phyloP scores from a whole-genome alignment of 1,140 invertebrate genomes.

The Polyergus mexicanus region DNA sequence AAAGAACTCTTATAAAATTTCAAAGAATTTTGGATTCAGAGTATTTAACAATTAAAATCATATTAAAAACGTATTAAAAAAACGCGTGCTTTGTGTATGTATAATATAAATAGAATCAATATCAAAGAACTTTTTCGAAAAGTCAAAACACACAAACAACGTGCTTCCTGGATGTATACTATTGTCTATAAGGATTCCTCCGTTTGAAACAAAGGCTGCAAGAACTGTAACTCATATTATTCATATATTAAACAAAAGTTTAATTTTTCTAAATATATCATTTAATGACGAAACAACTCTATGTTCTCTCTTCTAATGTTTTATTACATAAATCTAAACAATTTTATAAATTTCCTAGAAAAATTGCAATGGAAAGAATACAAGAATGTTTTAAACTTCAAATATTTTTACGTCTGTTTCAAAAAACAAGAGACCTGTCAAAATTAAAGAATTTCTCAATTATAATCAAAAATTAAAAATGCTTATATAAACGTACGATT shows the following conservation, averaged over 20 bases:
- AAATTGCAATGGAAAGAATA: background rate
- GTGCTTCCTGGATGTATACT: slow-evolving; percentile 51
- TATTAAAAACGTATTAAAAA: background rate
- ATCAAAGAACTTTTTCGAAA: slow-evolving; percentile 8
- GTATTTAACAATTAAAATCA: background rate
- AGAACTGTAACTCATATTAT: slow-evolving; percentile 33
- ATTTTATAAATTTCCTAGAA: slow-evolving; percentile 1
- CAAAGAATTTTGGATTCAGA: background rate
- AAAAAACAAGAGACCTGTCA: background rate
- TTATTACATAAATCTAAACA: background rate
- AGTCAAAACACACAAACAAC: background rate
- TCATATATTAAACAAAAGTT: background rate
- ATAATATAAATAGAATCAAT: background rate
- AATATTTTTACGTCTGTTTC: background rate
- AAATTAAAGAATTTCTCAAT: background rate
- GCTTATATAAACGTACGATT: background rate
- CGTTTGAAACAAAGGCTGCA: slow-evolving; percentile 44
- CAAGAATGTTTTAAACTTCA: background rate
- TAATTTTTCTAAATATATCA: background rate
- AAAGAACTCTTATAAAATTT: background rate
- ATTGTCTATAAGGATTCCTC: slow-evolving; percentile 62
- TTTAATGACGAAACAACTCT: background rate
- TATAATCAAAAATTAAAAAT: background rate
- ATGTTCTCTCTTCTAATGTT: background rate
- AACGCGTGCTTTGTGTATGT: background rate